These are phyloP conservation scores for Pedionomus torquatus DNA, from an alignment of 2,113 vertebrate genomes.

Conservation along the genomic window DNA sequence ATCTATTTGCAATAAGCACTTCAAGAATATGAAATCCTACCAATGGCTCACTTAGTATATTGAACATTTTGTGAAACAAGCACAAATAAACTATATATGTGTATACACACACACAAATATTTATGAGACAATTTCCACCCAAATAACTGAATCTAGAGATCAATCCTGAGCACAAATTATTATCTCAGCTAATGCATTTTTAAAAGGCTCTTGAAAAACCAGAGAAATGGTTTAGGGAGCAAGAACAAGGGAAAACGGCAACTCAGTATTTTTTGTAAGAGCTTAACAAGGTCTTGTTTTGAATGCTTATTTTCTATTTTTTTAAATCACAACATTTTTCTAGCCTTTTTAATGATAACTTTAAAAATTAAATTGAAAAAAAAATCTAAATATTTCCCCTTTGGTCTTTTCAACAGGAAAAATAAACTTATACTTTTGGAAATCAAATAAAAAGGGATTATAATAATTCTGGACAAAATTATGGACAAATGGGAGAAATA, in stretches of 20 bases:
- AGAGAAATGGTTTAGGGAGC: not conserved
- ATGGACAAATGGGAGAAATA: not conserved
- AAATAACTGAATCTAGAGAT: not conserved
- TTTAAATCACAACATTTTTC: not conserved
- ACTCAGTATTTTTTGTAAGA: not conserved
- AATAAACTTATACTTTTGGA: not conserved
- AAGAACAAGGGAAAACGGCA: not conserved
- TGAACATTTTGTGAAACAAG: not conserved
- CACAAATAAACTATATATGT: not conserved
- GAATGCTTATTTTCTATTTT: not conserved
- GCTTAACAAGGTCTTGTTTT: not conserved
- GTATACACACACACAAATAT: fast-evolving
- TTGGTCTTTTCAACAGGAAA: not conserved
- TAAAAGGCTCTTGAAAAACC: not conserved
- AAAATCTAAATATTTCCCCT: not conserved
- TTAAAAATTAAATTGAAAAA: not conserved
- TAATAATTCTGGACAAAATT: not conserved
- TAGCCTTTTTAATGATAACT: not conserved
- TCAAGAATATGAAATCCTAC: not conserved
- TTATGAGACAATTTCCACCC: not conserved
- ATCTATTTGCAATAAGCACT: not conserved
- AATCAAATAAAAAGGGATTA: not conserved
- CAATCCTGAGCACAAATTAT: not conserved
- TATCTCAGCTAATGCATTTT: not conserved
- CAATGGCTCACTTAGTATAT: not conserved